These are phyloP conservation scores for Pristionchus arcanus DNA, from an alignment of 2,888 invertebrate species.

Conservation along the genomic window DNA sequence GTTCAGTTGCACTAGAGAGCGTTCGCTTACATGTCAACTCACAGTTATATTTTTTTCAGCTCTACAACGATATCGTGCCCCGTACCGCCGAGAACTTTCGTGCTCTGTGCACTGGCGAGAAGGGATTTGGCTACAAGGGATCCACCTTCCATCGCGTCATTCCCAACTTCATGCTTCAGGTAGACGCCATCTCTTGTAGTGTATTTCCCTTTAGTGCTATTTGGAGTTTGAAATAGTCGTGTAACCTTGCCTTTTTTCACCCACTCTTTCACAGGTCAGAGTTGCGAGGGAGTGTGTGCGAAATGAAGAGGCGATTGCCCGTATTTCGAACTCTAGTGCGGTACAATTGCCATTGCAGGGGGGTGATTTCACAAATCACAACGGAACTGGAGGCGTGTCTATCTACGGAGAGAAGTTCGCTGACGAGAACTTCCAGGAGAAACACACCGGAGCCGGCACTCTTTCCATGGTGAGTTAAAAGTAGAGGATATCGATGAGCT, in stretches of 20 bases:
- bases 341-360: constrained; percentile 58
- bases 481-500: no score
- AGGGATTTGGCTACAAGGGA: constrained; percentile 94
- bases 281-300: no score
- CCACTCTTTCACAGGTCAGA: no score
- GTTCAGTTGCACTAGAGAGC: no score
- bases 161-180: constrained; percentile 98
- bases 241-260: no score
- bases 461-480: constrained; percentile 85
- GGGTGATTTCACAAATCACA: constrained; percentile 92
- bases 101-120: constrained; percentile 95
- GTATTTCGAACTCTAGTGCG: no score
- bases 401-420: constrained; percentile 93
- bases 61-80: constrained; percentile 92
- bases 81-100: constrained; percentile 94
- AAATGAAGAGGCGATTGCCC: no score
- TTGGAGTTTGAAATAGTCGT: no score
- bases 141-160: constrained; percentile 93
- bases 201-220: no score
- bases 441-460: constrained; percentile 80
- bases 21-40: no score
- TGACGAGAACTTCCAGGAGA: constrained; percentile 94
- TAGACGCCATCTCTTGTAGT: no score
- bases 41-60: no score
- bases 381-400: constrained; percentile 92